phyloP scores from a whole-genome alignment of 2,888 invertebrate species.

The Aphrophora alni region DNA sequence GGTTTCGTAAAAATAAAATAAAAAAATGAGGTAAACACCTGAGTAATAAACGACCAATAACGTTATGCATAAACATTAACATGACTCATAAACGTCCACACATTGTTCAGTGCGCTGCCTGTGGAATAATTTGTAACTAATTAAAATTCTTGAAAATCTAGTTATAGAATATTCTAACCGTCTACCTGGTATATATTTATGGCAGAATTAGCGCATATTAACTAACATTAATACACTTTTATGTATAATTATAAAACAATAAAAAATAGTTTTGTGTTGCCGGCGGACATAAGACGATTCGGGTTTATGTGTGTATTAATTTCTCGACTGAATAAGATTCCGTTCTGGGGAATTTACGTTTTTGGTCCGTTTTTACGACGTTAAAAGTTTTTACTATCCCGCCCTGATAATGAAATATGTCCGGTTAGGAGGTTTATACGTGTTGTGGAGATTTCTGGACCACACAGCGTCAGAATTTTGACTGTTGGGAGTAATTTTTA shows the following conservation, averaged over 20 bases:
- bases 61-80: background rate
- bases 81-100: background rate
- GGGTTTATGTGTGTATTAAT: background rate
- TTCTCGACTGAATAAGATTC: background rate
- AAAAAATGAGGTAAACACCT: background rate
- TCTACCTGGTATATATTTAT: background rate
- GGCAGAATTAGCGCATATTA: background rate
- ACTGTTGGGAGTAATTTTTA: background rate
- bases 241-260: background rate
- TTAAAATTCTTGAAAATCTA: background rate
- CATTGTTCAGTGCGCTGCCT: background rate
- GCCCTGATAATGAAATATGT: background rate
- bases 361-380: background rate
- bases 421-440: no score
- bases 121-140: background rate
- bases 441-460: background rate
- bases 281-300: background rate
- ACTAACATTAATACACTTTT: background rate
- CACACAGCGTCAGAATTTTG: background rate
- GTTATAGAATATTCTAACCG: no score
- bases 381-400: background rate
- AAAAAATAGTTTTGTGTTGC: background rate
- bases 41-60: background rate
- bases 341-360: background rate
- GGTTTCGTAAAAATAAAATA: slow-evolving; percentile 28